These are phyloP conservation scores for Phyto melanocephala DNA, from an alignment of 2,888 invertebrate genomes.

Conservation along the genomic window DNA sequence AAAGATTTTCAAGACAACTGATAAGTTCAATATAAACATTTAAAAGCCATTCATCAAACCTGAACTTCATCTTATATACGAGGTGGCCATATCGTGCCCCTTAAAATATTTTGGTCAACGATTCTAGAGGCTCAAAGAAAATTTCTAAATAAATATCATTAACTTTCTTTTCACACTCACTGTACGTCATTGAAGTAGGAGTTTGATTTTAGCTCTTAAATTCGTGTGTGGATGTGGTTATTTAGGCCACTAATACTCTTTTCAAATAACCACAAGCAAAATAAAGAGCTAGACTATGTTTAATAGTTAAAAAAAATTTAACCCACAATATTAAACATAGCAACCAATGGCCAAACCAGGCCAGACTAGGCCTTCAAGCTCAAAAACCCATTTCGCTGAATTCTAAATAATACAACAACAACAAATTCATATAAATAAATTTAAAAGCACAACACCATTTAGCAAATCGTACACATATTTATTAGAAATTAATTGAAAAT, in stretches of 20 bases:
- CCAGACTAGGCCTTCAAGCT: not conserved
- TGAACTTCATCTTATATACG: too few species aligned
- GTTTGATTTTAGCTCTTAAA: not conserved
- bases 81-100: too few species aligned
- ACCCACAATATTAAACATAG: not conserved
- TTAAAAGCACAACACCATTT: slow-evolving; percentile 36
- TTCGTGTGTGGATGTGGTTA: slow-evolving; percentile 17
- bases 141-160: too few species aligned
- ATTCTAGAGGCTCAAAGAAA: too few species aligned
- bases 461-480: slow-evolving; percentile 64
- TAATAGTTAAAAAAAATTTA: slow-evolving; percentile 10
- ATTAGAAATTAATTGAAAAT: slow-evolving; percentile 68
- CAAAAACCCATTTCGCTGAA: not conserved
- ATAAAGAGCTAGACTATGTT: slow-evolving; percentile 33
- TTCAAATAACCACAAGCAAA: slow-evolving; percentile 51
- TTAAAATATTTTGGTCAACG: too few species aligned
- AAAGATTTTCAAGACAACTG: too few species aligned
- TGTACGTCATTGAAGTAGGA: not conserved
- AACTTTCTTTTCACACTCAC: too few species aligned
- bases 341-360: not conserved
- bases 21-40: too few species aligned
- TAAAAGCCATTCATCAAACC: too few species aligned
- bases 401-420: not conserved
- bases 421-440: slow-evolving; percentile 10
- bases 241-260: slow-evolving; percentile 45